These are phyloP conservation scores for Pangasius mekongensis DNA, from an alignment of 2,797 vertebrate genomes.

Conservation along the genomic window DNA sequence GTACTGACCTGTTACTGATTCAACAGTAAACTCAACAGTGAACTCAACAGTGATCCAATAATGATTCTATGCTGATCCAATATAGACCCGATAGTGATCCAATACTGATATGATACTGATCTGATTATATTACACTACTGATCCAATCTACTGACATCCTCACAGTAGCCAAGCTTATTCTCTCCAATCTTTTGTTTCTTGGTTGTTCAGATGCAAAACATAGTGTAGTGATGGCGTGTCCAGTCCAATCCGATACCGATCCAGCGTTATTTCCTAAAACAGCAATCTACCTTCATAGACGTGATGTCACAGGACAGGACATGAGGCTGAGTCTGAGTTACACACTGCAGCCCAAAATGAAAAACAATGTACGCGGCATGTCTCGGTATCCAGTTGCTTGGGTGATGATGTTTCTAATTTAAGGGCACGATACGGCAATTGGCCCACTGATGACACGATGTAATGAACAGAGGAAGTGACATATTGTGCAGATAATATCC, in stretches of 20 bases:
- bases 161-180: not conserved
- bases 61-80: not conserved
- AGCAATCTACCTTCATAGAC: not conserved
- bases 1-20: not conserved
- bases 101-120: not conserved
- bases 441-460: not conserved
- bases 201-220: not conserved
- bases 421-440: not conserved
- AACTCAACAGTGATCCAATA: not conserved
- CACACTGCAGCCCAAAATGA: not conserved
- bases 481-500: constrained; percentile 25
- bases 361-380: not conserved
- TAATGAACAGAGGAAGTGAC: constrained; percentile 16
- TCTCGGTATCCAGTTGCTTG: not conserved
- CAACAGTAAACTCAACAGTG: too few relatives aligned
- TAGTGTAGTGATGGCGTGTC: too few relatives aligned
- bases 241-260: not conserved
- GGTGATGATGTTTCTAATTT: constrained; percentile 6
- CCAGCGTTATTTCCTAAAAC: not conserved
- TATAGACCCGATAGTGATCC: not conserved
- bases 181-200: too few relatives aligned
- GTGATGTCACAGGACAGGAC: not conserved
- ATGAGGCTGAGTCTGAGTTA: not conserved
- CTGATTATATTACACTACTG: not conserved
- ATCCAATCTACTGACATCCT: not conserved